Conservation (phyloP, 1,140 invertebrate genomes). For the Leptinotarsa texana region DNA sequence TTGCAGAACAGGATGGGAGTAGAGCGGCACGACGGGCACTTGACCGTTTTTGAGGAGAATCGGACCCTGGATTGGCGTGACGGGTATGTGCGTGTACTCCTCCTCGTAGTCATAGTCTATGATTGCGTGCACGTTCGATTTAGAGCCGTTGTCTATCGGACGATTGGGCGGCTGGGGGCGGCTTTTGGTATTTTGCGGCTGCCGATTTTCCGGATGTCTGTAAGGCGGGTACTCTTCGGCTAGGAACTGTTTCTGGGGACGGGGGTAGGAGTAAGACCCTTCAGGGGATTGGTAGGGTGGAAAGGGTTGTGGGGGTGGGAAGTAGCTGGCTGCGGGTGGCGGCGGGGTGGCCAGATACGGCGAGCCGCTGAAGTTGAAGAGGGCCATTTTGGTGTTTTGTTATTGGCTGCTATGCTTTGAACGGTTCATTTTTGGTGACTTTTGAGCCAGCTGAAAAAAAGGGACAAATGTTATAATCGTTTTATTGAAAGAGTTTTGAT, state of each 20-base stretch:
- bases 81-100: constrained; percentile 62
- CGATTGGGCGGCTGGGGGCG: constrained; percentile 31
- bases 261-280: constrained; percentile 49
- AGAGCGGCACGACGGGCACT: constrained; percentile 83
- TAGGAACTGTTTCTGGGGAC: constrained; percentile 50
- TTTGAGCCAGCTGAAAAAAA: neutral
- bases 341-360: constrained; percentile 47
- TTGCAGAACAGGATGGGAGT: constrained; percentile 78
- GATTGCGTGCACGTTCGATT: constrained; percentile 71
- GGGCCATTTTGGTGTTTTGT: constrained; percentile 39
- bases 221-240: constrained; percentile 44
- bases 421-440: neutral
- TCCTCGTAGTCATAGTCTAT: constrained; percentile 69
- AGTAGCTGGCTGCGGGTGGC: constrained; percentile 39
- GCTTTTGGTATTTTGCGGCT: constrained; percentile 28
- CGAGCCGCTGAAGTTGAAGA: constrained; percentile 41
- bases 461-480: neutral
- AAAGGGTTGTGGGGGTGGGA: constrained; percentile 35
- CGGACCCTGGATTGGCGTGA: constrained; percentile 80
- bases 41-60: constrained; percentile 78
- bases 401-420: neutral
- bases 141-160: constrained; percentile 56
- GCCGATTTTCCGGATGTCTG: constrained; percentile 26
- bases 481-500: no score
- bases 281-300: constrained; percentile 35